These are phyloP conservation scores for Gasteruption jaculator DNA, from an alignment of 2,888 invertebrate genomes.

Conservation along the genomic window DNA sequence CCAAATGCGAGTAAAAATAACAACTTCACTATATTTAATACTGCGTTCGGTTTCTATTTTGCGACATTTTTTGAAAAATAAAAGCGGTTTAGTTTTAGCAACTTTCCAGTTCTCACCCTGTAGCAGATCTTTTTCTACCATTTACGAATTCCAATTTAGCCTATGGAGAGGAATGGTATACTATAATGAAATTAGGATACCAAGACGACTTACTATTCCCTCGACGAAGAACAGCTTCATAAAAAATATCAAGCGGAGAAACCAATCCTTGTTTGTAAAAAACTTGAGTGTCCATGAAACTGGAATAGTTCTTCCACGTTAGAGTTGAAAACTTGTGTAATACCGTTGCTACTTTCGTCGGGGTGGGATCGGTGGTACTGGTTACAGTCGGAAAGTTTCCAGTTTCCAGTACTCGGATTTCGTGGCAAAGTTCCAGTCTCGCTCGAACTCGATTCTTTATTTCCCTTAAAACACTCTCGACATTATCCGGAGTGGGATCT, in stretches of 20 bases:
- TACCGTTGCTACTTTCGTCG: slow-evolving; percentile 64
- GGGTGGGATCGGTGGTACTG: slow-evolving; percentile 34
- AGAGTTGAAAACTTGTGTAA: slow-evolving; percentile 41
- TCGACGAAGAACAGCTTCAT: slow-evolving; percentile 74
- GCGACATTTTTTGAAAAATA: too few species aligned
- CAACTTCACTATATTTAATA: too few species aligned
- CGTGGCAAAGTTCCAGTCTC: slow-evolving; percentile 71
- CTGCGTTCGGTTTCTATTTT: too few species aligned
- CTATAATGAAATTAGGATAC: slow-evolving; percentile 1
- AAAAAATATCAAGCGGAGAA: slow-evolving; percentile 65
- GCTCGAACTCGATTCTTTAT: slow-evolving; percentile 71
- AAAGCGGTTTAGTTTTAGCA: too few species aligned
- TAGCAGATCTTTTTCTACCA: too few species aligned
- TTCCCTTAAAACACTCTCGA: slow-evolving; percentile 72
- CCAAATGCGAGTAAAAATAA: too few species aligned
- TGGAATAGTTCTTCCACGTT: slow-evolving; percentile 41
- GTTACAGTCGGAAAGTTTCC: slow-evolving; percentile 52
- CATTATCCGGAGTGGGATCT: slow-evolving; percentile 59
- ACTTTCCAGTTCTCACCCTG: too few species aligned
- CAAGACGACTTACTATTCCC: slow-evolving; percentile 58
- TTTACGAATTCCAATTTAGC: slow-evolving; percentile 2
- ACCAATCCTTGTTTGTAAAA: slow-evolving; percentile 57
- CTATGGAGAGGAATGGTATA: too few species aligned
- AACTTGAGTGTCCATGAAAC: slow-evolving; percentile 26
- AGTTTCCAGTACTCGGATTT: slow-evolving; percentile 63